Evolutionary conservation across 2,797 vertebrate species (phyloP).

Genomic region (Microtus californicus): DNA sequence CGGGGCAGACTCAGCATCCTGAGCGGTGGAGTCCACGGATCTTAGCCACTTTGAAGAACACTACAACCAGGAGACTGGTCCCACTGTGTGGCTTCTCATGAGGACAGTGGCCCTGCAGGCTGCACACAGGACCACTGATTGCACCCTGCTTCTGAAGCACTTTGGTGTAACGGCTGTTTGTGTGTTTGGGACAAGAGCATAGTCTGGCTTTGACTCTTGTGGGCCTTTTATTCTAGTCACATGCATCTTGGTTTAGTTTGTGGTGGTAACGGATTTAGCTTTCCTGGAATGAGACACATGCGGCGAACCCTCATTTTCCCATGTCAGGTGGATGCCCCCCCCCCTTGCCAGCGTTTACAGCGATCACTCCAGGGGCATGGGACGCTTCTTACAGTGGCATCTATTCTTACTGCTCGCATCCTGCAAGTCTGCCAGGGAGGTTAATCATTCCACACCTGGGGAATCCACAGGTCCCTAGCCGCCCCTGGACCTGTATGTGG

Average conservation of each 20-base stretch:
- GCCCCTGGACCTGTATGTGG: background rate
- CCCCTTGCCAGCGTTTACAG: background rate
- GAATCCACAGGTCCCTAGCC: background rate
- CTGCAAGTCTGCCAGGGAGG: background rate
- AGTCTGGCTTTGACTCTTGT: background rate
- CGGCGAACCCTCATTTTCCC: too few relatives aligned
- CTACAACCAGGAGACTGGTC: accelerated
- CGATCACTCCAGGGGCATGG: background rate
- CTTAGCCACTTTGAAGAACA: background rate
- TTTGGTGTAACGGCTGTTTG: accelerated
- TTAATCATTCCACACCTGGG: too few relatives aligned
- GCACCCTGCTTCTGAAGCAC: accelerated
- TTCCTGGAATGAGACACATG: background rate
- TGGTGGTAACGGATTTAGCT: background rate
- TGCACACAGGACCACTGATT: background rate
- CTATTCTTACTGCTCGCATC: background rate
- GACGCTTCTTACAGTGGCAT: background rate
- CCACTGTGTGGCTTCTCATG: too few relatives aligned
- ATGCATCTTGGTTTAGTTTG: background rate
- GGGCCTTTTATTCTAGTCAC: background rate
- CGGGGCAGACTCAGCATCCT: background rate
- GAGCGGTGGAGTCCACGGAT: accelerated
- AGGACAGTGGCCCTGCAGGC: background rate
- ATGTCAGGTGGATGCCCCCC: accelerated
- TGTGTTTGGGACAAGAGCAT: background rate